Conservation (phyloP, 2,113 vertebrate genomes). For the Pimephales promelas region DNA sequence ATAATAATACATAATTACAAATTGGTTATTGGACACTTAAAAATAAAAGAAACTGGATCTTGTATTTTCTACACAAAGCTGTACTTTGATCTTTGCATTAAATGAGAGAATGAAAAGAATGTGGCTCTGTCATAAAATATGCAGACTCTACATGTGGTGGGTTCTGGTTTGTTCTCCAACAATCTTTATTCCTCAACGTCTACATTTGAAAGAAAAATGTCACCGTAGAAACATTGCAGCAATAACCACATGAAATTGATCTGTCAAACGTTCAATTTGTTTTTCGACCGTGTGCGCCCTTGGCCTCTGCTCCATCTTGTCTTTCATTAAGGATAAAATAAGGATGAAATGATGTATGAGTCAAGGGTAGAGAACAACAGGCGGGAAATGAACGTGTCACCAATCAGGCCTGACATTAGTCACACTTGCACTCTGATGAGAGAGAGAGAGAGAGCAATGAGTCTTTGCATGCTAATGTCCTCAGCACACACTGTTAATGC, state of each 20-base stretch:
- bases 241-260: background rate
- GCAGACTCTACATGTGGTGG: background rate
- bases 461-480: background rate
- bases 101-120: background rate
- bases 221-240: background rate
- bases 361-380: slow-evolving; percentile 52
- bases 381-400: slow-evolving; percentile 54
- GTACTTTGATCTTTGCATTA: background rate
- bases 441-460: slow-evolving; percentile 17
- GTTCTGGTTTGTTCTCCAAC: background rate
- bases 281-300: background rate
- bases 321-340: slow-evolving; percentile 29
- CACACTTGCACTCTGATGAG: slow-evolving; percentile 27
- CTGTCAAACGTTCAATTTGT: slow-evolving; percentile 40
- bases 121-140: background rate
- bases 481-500: background rate
- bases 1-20: background rate
- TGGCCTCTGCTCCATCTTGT: slow-evolving; percentile 1
- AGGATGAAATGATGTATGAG: slow-evolving; percentile 29
- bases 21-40: background rate
- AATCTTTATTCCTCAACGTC: background rate
- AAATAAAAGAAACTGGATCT: background rate
- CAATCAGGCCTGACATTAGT: slow-evolving; percentile 38
- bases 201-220: background rate
- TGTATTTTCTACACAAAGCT: background rate